Evolutionary conservation across 2,888 invertebrate genomes (phyloP), one percentile per base, ranked within the genome.

Genomic region (Drosophila monieri): DNA sequence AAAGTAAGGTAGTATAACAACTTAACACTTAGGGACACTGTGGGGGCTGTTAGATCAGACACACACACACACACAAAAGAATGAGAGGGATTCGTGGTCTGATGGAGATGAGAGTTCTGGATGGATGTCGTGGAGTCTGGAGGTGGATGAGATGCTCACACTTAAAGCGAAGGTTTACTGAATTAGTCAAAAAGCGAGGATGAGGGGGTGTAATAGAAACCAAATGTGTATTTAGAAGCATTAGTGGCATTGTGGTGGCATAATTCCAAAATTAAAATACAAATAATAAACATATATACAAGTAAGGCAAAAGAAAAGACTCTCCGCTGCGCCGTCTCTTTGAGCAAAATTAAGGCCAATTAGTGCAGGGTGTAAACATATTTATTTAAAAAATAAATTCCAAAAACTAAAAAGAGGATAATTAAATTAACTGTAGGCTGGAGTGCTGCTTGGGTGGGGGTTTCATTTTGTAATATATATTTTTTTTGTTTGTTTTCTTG

Each of bases 311-410:
- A 52, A 60, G 58, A 73, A 56, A 64, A n/a, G n/a, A 64, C 71
- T 62, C 62, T 47, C 69, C 58, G 46, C 39, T 35, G 27, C 37
- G 30, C 62, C 52, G 52, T 47, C 69, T 67, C 69, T 44, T 66
- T 70, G 58, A 80, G 73, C 61, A 73, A 74, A 72, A 60, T 73
- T 73, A 69, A 79, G 59, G 77, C 87, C 85, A 80, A 80, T 80
- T 80, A 85, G 81, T 80, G 85, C 85, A 66, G 76, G 65, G 64
- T 78, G 48, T 65, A 78, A 75, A 76, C 27, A 70, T 80, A 78
- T 80, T 86, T 86, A 84, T 80, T 85, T 73, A 66, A 57, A 57
- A 47, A 61, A 58, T 66, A 51, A 58, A 55, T 56, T 68, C 37
- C 6, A 46, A 70, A 54, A 69, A 74, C 44, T 53, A 46, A 65